Base-by-base conservation (phyloP, 2,888 invertebrate species). In the Trichopria drosophilae region DNA sequence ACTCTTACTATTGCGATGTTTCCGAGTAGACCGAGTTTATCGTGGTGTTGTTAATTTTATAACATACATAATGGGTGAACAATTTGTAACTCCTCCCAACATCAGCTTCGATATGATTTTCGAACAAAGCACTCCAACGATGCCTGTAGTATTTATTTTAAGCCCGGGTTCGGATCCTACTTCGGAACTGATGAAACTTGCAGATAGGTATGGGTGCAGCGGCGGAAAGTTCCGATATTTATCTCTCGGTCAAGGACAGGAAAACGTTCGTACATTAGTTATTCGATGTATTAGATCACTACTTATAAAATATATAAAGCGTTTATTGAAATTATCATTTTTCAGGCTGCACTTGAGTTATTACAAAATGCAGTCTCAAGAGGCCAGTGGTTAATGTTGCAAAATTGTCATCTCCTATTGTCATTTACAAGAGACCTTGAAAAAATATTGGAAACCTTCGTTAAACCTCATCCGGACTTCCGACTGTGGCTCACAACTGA, bases 141-240 rank as follows among this genome's bases (percentile, higher is more conserved):
- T 89, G 24, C 95, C 96, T 0, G 88, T 96, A 3, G 88, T 95
- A 60, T 96, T 97, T 70, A 90, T 96, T 57, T 79, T 96, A 36
- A 94, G 94, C 59, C 93, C 95, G 9, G 96, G 96, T 1, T 93
- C 94, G 0, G 94, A 97, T 77, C 95, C 96, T 1, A 88, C 94
- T 0, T 87, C 87, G 51, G 91, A 92, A 66, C 76, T 91, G 42
- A 87, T 89, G 82, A 90, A 89, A 73, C 72, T 91, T 12, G 88
- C 90, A 5, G 84, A 88, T 58, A 77, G 84, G 61, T 79, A 82
- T 58, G 84, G 85, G 32, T 84, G 82, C 54, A 80, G 81, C 12
- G 76, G 77, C 34, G 84, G 84, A 32, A 90, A 87, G 72, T 92
- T 96, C 71, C 86, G 88, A 66, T 90, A 90, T 69, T 82, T 96